Percentiles rank a stretch among this genome's conserved stretches.
phyloP scores from a whole-genome alignment of 2,113 vertebrate genomes.

The Parus major region DNA sequence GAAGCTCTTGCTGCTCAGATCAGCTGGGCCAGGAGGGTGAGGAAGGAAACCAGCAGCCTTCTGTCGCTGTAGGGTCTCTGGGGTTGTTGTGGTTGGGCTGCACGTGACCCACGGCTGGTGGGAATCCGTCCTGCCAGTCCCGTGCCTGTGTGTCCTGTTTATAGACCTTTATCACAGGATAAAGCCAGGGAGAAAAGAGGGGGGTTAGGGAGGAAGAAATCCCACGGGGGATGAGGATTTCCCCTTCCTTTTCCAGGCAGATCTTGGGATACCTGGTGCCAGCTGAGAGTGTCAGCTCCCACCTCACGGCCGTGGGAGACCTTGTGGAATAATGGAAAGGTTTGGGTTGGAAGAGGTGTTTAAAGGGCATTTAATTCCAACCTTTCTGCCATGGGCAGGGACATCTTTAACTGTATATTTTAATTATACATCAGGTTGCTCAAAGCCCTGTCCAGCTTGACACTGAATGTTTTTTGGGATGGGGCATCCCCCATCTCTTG shows the following conservation, averaged over 20 bases:
- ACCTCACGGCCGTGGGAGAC: rapidly evolving
- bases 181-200: not conserved
- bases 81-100: not conserved
- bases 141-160: not conserved
- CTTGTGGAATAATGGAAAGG: rapidly evolving
- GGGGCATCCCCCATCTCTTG: not conserved
- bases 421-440: rapidly evolving
- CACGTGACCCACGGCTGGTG: rapidly evolving
- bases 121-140: not conserved
- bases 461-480: not conserved
- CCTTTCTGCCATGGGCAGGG: not conserved
- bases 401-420: rapidly evolving
- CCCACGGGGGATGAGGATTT: not conserved
- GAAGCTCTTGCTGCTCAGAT: rapidly evolving
- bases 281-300: not conserved
- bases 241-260: not conserved
- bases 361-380: not conserved
- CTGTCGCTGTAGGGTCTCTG: rapidly evolving
- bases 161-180: not conserved
- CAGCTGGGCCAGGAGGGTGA: not conserved
- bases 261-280: not conserved
- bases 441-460: not conserved
- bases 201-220: not conserved
- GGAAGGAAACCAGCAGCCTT: not conserved
- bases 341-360: not conserved